Percentiles rank a stretch among this genome's conserved stretches.
phyloP scores from a whole-genome alignment of 2,113 vertebrate species.

The Sapayoa aenigma region DNA sequence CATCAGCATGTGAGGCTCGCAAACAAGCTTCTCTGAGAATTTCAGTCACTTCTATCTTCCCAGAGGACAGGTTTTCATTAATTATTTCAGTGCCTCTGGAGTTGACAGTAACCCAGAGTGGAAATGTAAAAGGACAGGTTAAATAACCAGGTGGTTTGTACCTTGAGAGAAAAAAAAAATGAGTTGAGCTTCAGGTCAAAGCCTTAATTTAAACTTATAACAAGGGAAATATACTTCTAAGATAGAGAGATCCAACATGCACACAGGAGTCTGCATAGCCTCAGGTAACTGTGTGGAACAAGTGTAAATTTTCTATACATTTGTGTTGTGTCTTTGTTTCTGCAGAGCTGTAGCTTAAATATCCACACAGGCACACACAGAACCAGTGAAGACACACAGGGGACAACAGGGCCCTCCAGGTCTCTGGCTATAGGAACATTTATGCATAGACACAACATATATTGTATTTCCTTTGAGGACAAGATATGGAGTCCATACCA shows the following conservation, averaged over 20 bases:
- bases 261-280: neutral
- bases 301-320: conserved; percentile 9
- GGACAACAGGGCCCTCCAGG: neutral
- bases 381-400: neutral
- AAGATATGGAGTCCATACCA: neutral
- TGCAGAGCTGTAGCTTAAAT: neutral
- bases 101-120: conserved; percentile 25
- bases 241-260: neutral
- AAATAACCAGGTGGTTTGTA: conserved; percentile 66
- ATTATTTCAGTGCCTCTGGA: conserved; percentile 49
- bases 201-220: conserved; percentile 58
- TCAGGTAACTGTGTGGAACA: conserved; percentile 18
- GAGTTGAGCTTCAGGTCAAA: conserved; percentile 55
- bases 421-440: neutral
- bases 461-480: neutral
- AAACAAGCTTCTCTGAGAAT: neutral
- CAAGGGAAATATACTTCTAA: conserved; percentile 17
- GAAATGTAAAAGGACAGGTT: conserved; percentile 63
- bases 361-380: neutral
- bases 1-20: neutral
- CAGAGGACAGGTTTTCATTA: conserved; percentile 29
- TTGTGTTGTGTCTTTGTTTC: neutral
- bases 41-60: conserved; percentile 36
- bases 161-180: conserved; percentile 47
- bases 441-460: neutral